Evolutionary conservation across 2,797 vertebrate genomes (phyloP).

Genomic region (Leucoraja ocellata): DNA sequence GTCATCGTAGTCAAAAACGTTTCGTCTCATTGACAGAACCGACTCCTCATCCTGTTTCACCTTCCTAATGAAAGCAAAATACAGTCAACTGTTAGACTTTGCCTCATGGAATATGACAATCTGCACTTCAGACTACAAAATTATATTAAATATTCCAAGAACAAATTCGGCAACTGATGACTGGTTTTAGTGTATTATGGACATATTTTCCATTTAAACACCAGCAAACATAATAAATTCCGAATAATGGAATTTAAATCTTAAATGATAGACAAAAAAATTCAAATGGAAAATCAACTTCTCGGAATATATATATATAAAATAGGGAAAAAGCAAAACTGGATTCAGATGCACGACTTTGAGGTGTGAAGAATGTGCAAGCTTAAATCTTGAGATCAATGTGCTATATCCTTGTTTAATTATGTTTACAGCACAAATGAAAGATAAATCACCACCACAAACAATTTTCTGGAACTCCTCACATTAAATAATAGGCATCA

Average conservation of each 20-base stretch:
- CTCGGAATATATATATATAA: background rate
- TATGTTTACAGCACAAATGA: background rate
- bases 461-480: background rate
- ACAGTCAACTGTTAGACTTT: background rate
- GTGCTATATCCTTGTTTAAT: background rate
- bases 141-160: background rate
- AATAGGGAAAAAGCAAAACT: background rate
- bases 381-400: background rate
- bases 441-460: background rate
- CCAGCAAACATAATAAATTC: background rate
- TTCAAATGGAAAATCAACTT: background rate
- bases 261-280: background rate
- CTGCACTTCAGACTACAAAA: background rate
- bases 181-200: background rate
- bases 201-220: background rate
- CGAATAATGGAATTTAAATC: background rate
- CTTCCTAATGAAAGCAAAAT: conserved; percentile 55
- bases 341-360: background rate
- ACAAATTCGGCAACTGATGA: background rate
- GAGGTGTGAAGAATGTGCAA: background rate
- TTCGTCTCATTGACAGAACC: conserved; percentile 67
- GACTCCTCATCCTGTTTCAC: conserved; percentile 63
- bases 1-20: conserved; percentile 84
- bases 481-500: background rate
- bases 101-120: no score